Percentiles rank a stretch among this genome's conserved stretches.
These are phyloP conservation scores for Caenorhabditis sp. DNA, from an alignment of 2,888 invertebrate species.

Conservation along the genomic window DNA sequence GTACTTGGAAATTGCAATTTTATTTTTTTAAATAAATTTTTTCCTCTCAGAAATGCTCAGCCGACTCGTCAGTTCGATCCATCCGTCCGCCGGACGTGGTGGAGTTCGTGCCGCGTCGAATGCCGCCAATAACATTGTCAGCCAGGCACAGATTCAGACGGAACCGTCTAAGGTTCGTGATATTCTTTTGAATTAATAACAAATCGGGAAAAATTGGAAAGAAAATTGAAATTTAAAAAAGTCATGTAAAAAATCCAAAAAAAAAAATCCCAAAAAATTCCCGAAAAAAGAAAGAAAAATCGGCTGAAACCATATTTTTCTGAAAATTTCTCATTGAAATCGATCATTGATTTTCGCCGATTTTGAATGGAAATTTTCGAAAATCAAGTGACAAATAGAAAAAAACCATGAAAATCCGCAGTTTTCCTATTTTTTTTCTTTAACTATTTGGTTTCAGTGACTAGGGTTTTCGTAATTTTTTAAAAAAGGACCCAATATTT, in stretches of 20 bases:
- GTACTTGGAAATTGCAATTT: neutral
- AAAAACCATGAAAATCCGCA: too few species aligned
- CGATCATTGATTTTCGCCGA: too few species aligned
- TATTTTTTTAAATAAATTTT: too few species aligned
- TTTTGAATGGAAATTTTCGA: neutral
- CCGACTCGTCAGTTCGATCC: conserved; percentile 26
- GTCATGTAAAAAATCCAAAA: too few species aligned
- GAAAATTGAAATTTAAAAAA: too few species aligned
- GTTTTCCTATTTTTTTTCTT: conserved; percentile 62
- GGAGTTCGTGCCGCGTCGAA: conserved; percentile 42
- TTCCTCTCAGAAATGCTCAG: conserved; percentile 57
- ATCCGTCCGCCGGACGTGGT: conserved; percentile 8
- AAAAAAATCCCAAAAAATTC: too few species aligned
- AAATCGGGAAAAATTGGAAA: too few species aligned
- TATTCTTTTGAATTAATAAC: too few species aligned
- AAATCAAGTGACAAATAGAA: neutral
- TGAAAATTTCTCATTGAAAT: too few species aligned
- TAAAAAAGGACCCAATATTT: neutral
- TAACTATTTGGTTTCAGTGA: conserved; percentile 26
- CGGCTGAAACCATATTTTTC: too few species aligned
- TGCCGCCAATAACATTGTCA: conserved; percentile 61
- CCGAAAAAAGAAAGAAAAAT: too few species aligned
- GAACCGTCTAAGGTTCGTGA: conserved; percentile 50
- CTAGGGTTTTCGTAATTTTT: neutral
- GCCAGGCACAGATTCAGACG: conserved; percentile 51